Conservation (phyloP, 2,888 invertebrate genomes). For the Chrysolina americana region DNA sequence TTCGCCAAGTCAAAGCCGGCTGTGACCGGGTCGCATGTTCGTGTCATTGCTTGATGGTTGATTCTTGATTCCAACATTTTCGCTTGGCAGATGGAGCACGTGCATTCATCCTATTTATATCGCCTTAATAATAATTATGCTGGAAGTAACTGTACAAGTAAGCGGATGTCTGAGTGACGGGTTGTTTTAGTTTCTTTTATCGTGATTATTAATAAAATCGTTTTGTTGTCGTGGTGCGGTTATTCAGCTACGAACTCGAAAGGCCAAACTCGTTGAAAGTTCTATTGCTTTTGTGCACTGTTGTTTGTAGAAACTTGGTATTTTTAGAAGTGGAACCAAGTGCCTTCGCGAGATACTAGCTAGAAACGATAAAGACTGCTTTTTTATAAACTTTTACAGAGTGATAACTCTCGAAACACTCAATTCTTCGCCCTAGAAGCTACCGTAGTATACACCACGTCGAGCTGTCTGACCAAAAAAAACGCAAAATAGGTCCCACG, state of each 20-base stretch:
- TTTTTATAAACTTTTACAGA: slow-evolving; percentile 14
- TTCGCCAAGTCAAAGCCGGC: background rate
- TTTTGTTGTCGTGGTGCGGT: background rate
- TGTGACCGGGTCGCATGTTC: slow-evolving; percentile 1
- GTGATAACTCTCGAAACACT: background rate
- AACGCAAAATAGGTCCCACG: slow-evolving; percentile 36
- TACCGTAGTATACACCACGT: no score
- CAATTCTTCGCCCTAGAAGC: no score
- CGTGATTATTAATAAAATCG: background rate
- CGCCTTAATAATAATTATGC: slow-evolving; percentile 4
- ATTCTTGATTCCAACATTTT: background rate
- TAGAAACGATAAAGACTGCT: slow-evolving; percentile 6
- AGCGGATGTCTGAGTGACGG: slow-evolving; percentile 11
- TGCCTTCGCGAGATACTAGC: background rate
- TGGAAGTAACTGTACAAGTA: slow-evolving; percentile 14
- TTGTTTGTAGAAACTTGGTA: slow-evolving; percentile 6
- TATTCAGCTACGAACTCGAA: background rate
- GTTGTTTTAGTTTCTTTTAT: background rate
- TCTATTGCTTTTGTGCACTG: background rate
- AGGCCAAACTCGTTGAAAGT: background rate
- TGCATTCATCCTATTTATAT: slow-evolving; percentile 29
- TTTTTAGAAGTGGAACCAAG: slow-evolving; percentile 7
- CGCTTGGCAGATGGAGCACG: slow-evolving; percentile 11
- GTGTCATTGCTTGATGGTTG: no score
- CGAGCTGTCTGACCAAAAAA: background rate